Evolutionary conservation across 2,113 vertebrate genomes (phyloP).

Genomic region (Cacatua alba): DNA sequence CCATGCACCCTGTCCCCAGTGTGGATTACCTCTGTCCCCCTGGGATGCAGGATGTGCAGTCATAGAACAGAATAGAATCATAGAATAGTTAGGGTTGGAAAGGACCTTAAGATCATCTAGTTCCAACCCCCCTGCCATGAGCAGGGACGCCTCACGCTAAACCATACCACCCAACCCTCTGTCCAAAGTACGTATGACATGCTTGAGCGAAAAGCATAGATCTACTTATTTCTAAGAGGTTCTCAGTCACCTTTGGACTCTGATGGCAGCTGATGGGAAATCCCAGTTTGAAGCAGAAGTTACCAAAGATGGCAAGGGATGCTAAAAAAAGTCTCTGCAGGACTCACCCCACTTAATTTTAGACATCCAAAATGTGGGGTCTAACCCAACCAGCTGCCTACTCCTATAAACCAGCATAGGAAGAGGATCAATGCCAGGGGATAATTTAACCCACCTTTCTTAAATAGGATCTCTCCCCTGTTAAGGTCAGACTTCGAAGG

Average conservation of each 20-base stretch:
- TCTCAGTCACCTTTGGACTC: background rate
- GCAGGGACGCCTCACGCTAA: too few relatives aligned
- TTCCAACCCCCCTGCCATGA: too few relatives aligned
- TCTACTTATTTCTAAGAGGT: background rate
- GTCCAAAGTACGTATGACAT: background rate
- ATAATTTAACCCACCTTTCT: background rate
- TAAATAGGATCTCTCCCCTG: background rate
- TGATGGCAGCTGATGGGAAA: background rate
- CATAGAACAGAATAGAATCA: too few relatives aligned
- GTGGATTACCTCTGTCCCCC: background rate
- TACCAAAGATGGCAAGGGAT: background rate
- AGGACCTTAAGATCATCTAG: too few relatives aligned
- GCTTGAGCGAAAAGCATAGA: background rate
- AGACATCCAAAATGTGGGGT: background rate
- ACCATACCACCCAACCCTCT: too few relatives aligned
- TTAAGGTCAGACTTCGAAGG: background rate
- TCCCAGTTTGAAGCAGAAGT: background rate
- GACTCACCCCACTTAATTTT: background rate
- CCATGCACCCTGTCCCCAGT: background rate
- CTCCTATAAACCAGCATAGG: background rate
- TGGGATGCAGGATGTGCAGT: background rate
- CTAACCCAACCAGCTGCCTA: background rate
- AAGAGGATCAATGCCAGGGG: background rate
- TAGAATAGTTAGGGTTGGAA: too few relatives aligned
- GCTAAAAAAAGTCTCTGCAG: background rate